phyloP scores from a whole-genome alignment of 2,888 invertebrate genomes.

The Enchytraeus crypticus region DNA sequence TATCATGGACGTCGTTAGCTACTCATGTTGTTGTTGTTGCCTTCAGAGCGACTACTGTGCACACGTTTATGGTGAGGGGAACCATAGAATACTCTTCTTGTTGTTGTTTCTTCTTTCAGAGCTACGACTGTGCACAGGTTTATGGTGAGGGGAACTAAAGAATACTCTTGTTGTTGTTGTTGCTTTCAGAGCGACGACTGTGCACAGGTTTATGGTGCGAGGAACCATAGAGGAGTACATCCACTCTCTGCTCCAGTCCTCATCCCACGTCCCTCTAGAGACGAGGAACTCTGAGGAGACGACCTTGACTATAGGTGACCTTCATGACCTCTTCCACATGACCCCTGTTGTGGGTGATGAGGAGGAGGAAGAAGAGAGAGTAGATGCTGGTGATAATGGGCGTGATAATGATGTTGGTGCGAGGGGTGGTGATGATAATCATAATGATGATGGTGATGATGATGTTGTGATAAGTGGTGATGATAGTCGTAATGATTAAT shows the following conservation, averaged over 20 bases:
- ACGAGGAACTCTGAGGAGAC: constrained; percentile 25
- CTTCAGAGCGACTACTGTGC: too few species aligned
- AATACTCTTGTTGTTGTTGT: neutral
- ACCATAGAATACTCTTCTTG: neutral
- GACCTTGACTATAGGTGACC: constrained; percentile 20
- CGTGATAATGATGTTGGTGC: too few species aligned
- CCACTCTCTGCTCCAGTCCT: constrained; percentile 19
- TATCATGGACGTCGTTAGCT: too few species aligned
- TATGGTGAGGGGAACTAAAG: neutral
- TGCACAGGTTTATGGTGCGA: constrained; percentile 63
- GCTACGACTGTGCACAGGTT: neutral
- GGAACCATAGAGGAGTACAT: constrained; percentile 63
- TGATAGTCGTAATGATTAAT: too few species aligned
- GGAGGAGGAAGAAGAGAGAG: constrained; percentile 9
- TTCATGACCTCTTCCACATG: constrained; percentile 11
- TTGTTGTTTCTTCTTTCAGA: neutral
- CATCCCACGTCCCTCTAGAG: constrained; percentile 12
- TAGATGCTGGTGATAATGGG: too few species aligned
- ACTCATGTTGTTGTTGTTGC: too few species aligned
- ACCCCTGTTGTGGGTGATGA: neutral
- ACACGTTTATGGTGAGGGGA: too few species aligned
- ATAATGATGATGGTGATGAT: too few species aligned
- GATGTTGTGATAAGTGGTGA: too few species aligned
- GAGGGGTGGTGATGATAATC: too few species aligned
- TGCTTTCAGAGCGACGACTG: constrained; percentile 56